Evolutionary conservation across 2,797 vertebrate genomes (phyloP), one percentile per base, ranked within the genome.

Genomic region (Clarias pachynema): DNA sequence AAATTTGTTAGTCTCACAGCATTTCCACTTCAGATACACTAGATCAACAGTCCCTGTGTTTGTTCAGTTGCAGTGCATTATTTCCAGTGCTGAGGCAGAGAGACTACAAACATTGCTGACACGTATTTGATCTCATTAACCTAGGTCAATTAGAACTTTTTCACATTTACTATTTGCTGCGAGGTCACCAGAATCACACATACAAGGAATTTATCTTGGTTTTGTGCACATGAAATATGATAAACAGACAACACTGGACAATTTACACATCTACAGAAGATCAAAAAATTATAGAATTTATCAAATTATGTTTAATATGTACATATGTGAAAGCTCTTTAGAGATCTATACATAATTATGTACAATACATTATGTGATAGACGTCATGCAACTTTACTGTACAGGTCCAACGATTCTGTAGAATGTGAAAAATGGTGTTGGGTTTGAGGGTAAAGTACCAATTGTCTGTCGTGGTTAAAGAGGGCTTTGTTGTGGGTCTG

Each of bases 21-120:
- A 89, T 49, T 92, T 91, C 81, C 49, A 74, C 57, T 60, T 79
- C 88, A 90, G 83, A 91, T 90, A 86, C 92, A 89, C 92, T 89
- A 90, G 88, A 91, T 91, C 92, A 95, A 91, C 92, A 91, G 90
- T 90, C 92, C 88, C 88, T 0, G 53, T 97, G 94, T 96, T 97
- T 97, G 92, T 95, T 96, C 96, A 97, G 96, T 97, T 97, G 96
- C 94, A 94, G 87, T 91, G 90, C 93, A 96, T 97, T 96, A 96
- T 89, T 90, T 92, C 85, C 88, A 94, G 87, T 82, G 91, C 92
- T 89, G 89, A 92, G 91, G 88, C 90, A 91, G 92, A 78, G 91
- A 90, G 91, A 93, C 93, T 92, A 93, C 91, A 94, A 95, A 95
- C 94, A 94, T 85, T 90, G 87, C 90, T 89, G 90, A 89, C 93